Percentiles rank a stretch among this genome's conserved stretches.
phyloP scores from a whole-genome alignment of 2,888 invertebrate genomes.

The Coelopa pilipes region DNA sequence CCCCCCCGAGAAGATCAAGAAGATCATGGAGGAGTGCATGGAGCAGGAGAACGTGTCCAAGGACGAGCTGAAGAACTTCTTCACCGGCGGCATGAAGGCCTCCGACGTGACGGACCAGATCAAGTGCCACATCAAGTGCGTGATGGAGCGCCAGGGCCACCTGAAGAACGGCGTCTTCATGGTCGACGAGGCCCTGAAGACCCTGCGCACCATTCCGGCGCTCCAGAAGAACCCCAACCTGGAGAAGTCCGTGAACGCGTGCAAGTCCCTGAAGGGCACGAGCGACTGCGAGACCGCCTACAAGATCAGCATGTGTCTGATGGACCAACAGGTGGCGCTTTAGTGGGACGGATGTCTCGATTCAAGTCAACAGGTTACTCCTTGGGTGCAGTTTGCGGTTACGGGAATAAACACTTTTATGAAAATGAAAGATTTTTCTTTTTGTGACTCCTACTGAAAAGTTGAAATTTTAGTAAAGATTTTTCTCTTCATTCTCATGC shows the following conservation, averaged over 20 bases:
- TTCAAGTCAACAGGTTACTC: no score
- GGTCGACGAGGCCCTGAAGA: constrained; percentile 44
- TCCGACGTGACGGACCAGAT: constrained; percentile 50
- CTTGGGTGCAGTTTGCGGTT: no score
- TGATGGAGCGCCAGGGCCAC: constrained; percentile 59
- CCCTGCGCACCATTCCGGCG: constrained; percentile 46
- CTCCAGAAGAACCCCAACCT: constrained; percentile 50
- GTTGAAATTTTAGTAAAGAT: no score
- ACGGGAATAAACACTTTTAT: no score
- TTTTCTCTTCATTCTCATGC: no score
- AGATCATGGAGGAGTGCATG: constrained; percentile 44
- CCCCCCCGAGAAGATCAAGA: constrained; percentile 29
- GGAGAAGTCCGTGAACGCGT: constrained; percentile 49
- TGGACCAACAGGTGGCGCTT: constrained; percentile 25
- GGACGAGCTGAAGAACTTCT: constrained; percentile 48
- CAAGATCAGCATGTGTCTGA: constrained; percentile 54
- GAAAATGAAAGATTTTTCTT: no score
- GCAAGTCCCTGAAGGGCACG: constrained; percentile 54
- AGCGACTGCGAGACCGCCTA: constrained; percentile 60
- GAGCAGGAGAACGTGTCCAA: constrained; percentile 48
- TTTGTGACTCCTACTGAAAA: no score
- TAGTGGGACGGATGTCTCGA: no score
- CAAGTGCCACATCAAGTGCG: constrained; percentile 57
- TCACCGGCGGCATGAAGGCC: constrained; percentile 48
- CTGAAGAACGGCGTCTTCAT: constrained; percentile 54